phyloP scores from a whole-genome alignment of 2,888 invertebrate species.

The Napeogenes inachia region DNA sequence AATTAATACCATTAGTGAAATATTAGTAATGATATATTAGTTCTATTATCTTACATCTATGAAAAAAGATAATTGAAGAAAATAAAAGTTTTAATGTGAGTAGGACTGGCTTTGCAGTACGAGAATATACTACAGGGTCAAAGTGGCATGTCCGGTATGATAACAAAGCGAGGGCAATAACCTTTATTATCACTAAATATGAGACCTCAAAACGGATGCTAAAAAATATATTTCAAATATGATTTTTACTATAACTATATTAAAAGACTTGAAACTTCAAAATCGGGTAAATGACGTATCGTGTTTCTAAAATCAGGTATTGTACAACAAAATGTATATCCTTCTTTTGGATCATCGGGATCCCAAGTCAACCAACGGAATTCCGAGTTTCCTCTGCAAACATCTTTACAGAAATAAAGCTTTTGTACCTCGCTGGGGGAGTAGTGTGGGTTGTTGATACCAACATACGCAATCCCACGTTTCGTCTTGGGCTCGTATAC shows the following conservation, averaged over 20 bases:
- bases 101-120: background rate
- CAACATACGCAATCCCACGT: slow-evolving; percentile 77
- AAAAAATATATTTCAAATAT: slow-evolving; percentile 1
- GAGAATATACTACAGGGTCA: slow-evolving; percentile 17
- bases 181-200: background rate
- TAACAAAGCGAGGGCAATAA: slow-evolving; percentile 23
- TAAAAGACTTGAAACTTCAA: slow-evolving; percentile 63
- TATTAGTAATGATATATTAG: too few relatives aligned
- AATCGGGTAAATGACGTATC: slow-evolving; percentile 71
- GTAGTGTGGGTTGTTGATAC: slow-evolving; percentile 80
- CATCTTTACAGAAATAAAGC: slow-evolving; percentile 69
- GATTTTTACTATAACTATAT: slow-evolving; percentile 29
- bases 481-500: slow-evolving; percentile 71
- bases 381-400: slow-evolving; percentile 64
- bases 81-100: background rate
- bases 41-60: too few relatives aligned
- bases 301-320: slow-evolving; percentile 71
- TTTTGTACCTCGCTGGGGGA: slow-evolving; percentile 42
- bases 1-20: too few relatives aligned
- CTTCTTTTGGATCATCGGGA: slow-evolving; percentile 63
- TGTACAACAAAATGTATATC: slow-evolving; percentile 79
- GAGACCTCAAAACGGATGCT: slow-evolving; percentile 1
- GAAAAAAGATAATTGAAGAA: background rate
- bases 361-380: slow-evolving; percentile 79
- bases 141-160: slow-evolving; percentile 19